Evolutionary conservation across 2,888 invertebrate species (phyloP).

Genomic region (Harpagoxenus sublaevis): DNA sequence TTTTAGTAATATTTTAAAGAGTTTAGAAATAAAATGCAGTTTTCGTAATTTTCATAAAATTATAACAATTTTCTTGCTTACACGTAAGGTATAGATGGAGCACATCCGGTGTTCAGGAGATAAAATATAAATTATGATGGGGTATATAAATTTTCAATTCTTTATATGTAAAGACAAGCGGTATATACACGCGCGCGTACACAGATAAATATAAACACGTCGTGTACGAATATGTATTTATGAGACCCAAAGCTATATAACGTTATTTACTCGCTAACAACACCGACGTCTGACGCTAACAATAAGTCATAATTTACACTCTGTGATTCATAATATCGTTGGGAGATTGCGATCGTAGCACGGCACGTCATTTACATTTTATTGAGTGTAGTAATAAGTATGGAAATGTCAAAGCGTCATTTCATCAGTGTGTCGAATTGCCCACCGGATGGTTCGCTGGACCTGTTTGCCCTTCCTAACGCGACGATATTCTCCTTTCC

Average conservation of each 20-base stretch:
- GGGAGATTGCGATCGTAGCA: background rate
- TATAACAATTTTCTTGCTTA: background rate
- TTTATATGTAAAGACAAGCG: background rate
- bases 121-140: background rate
- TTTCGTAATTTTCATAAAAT: background rate
- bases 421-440: constrained; percentile 12
- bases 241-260: background rate
- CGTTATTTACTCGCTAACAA: constrained; percentile 35
- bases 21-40: background rate
- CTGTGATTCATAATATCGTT: background rate
- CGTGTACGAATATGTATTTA: background rate
- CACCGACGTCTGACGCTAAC: constrained; percentile 3
- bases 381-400: constrained; percentile 30
- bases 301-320: constrained; percentile 41
- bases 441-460: too few species aligned
- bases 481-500: background rate
- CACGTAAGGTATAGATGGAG: background rate
- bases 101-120: background rate
- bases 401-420: constrained; percentile 12
- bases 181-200: too few species aligned
- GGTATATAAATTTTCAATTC: background rate
- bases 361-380: constrained; percentile 32
- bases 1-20: background rate
- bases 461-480: background rate
- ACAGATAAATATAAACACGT: background rate